Conservation (phyloP, 2,113 vertebrate genomes). For the Vidua chalybeata region DNA sequence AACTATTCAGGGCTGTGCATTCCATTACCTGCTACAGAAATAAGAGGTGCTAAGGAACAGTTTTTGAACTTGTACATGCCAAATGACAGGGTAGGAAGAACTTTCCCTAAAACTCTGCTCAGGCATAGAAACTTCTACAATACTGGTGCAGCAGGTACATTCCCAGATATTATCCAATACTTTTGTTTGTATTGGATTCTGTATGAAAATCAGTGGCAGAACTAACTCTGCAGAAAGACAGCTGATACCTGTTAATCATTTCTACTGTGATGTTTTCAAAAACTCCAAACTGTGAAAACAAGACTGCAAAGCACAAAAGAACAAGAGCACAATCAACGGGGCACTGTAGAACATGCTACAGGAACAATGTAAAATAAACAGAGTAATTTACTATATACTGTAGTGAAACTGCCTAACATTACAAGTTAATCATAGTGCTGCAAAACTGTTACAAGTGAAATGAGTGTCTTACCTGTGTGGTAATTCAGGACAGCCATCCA, state of each 20-base stretch:
- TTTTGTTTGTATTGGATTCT: neutral
- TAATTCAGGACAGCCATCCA: conserved; percentile 82
- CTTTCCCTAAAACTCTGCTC: neutral
- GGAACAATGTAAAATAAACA: neutral
- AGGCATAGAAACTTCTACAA: neutral
- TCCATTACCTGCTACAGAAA: neutral
- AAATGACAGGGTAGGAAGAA: neutral
- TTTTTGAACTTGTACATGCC: neutral
- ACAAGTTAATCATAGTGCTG: neutral
- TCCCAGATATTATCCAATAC: neutral
- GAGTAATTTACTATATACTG: neutral
- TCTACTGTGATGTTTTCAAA: neutral
- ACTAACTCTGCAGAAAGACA: neutral
- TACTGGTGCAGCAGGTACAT: neutral
- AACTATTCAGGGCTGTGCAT: neutral
- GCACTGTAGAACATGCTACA: neutral
- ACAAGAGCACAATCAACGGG: neutral
- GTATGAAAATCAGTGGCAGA: neutral
- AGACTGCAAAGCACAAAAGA: neutral
- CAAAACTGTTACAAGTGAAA: neutral
- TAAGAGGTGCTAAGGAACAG: neutral
- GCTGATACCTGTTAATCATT: neutral
- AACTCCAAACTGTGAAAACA: neutral
- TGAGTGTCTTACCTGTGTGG: conserved; percentile 86
- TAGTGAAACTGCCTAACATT: neutral